Percentiles rank a stretch among this genome's conserved stretches.
These are phyloP conservation scores for Spatulosminthurus flaviceps DNA, from an alignment of 2,888 invertebrate species.

Conservation along the genomic window DNA sequence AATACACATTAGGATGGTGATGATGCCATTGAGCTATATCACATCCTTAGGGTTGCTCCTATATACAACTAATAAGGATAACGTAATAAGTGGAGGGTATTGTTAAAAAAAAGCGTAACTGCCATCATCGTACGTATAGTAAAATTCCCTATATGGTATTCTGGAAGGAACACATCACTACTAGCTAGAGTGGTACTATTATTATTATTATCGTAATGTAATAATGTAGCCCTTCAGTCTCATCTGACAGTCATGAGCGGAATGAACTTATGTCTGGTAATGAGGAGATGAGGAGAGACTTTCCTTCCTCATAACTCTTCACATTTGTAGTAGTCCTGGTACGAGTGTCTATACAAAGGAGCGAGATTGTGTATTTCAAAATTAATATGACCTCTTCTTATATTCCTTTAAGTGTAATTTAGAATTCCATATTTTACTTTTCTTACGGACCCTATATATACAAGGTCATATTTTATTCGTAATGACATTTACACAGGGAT, in stretches of 20 bases:
- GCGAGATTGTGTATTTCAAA: neutral
- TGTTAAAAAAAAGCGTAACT: neutral
- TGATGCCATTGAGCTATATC: conserved; percentile 8
- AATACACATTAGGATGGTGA: conserved; percentile 37
- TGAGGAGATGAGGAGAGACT: neutral
- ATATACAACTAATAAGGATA: no score
- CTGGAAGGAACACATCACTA: no score
- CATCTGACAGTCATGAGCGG: neutral
- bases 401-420: conserved; percentile 21
- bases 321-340: no score
- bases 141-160: no score
- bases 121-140: no score
- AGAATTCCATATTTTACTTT: conserved; percentile 20
- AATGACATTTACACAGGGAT: neutral
- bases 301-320: neutral
- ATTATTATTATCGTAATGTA: conserved; percentile 15
- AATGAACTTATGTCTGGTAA: conserved; percentile 7
- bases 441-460: neutral
- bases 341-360: neutral
- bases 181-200: no score
- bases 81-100: neutral
- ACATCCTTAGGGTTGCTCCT: neutral
- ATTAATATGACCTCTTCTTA: neutral
- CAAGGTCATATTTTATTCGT: conserved; percentile 3
- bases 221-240: conserved; percentile 6